phyloP scores from a whole-genome alignment of 2,113 vertebrate species.

The Chascanopsetta lugubris region DNA sequence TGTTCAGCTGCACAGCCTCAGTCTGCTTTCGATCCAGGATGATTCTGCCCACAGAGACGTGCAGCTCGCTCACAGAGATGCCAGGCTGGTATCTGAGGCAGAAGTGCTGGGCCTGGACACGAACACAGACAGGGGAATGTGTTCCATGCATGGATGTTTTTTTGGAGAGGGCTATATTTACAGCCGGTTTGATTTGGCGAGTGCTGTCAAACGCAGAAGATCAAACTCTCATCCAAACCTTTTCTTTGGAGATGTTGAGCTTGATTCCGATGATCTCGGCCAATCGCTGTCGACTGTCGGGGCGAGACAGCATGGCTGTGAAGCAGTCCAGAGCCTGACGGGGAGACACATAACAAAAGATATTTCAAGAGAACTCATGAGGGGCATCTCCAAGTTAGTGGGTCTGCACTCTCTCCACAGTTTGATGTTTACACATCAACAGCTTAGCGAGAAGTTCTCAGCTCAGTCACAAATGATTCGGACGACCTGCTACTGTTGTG shows the following conservation, averaged over 20 bases:
- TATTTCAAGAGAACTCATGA: too few relatives aligned
- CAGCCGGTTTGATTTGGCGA: neutral
- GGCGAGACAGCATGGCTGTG: slow-evolving; percentile 91
- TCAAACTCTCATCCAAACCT: slow-evolving; percentile 76
- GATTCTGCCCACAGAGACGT: slow-evolving; percentile 87
- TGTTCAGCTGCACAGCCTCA: slow-evolving; percentile 77
- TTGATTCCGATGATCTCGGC: slow-evolving; percentile 94
- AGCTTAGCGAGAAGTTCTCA: too few relatives aligned
- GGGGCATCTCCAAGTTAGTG: too few relatives aligned
- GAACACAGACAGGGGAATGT: neutral
- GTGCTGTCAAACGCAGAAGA: neutral
- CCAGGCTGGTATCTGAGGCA: slow-evolving; percentile 93
- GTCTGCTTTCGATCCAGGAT: slow-evolving; percentile 83
- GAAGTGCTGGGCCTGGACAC: slow-evolving; percentile 87
- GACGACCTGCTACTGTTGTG: too few relatives aligned
- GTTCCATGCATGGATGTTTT: too few relatives aligned
- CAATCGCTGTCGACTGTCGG: slow-evolving; percentile 84
- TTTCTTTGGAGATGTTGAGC: slow-evolving; percentile 94
- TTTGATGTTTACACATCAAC: too few relatives aligned
- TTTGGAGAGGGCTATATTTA: neutral
- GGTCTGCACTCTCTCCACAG: too few relatives aligned
- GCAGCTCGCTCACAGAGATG: slow-evolving; percentile 84
- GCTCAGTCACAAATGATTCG: too few relatives aligned
- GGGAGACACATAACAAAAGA: neutral
- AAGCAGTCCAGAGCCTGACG: slow-evolving; percentile 95